Base-by-base conservation (phyloP, 2,888 invertebrate genomes). In the Rhogogaster chlorosoma region DNA sequence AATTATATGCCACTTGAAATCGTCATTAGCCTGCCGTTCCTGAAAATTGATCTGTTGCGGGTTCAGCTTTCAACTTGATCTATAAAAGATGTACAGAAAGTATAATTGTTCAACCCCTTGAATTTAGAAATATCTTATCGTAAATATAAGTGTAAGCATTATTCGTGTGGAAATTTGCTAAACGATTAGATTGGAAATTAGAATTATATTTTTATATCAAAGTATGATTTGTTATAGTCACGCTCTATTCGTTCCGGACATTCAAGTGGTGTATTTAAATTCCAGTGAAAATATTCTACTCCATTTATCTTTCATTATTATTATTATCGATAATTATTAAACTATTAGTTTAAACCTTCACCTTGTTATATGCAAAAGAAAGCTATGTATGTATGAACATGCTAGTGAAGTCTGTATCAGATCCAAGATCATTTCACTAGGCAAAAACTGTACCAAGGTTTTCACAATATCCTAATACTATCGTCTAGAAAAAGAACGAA, bases 161-260 rank as follows among this genome's bases (percentile, higher is more conserved):
- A n/a, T 38, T 57, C 9, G n/a, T 22, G 32, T 36, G 80, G 7
- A 80, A 22, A 80, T 22, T 26, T 36, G 61, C 32, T 7, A 15
- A 80, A 42, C 29, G 6, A 80, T 80, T 36, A 80, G 57, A 80
- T 80, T 80, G 6, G 61, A 61, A 80, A 32, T 53, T 80, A 80
- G 61, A 80, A 80, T 80, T 80, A 80, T 80, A 80, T 80, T 80
- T 80, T 80, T 80, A 57, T 80, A 80, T 61, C 80, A 61, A 80
- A 61, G 5, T 61, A 38, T 80, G 61, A 61, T 80, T 80, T 38
- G 22, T 78, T 53, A 32, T 32, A 15, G 57, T n/a, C 61, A 36
- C 1, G 57, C 15, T 61, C 49, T 80, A 45, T 53, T 53, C 32
- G 45, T 36, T 61, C 22, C 61, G 61, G 22, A 57, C 36, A 53